phyloP scores from a whole-genome alignment of 2,113 vertebrate genomes.

The Melanotaenia duboulayi region DNA sequence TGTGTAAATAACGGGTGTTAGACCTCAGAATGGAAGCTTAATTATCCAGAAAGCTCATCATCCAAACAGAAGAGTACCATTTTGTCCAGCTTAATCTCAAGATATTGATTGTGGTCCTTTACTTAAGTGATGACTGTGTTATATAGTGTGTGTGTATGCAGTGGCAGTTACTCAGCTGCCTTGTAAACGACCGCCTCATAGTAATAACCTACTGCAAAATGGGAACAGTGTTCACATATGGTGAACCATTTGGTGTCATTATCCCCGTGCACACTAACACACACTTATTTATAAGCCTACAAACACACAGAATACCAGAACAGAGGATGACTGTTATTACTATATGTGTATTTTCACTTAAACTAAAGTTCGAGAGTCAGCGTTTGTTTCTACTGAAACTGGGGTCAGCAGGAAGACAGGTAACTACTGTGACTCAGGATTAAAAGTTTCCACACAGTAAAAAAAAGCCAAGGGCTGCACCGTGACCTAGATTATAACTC shows the following conservation, averaged over 20 bases:
- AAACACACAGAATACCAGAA: not conserved
- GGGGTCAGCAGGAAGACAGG: conserved; percentile 49
- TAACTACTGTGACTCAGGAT: conserved; percentile 30
- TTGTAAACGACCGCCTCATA: conserved; percentile 25
- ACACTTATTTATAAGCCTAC: not conserved
- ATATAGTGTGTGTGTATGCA: conserved; percentile 11
- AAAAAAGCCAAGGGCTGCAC: conserved; percentile 10
- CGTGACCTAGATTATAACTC: conserved; percentile 18
- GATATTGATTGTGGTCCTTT: conserved; percentile 26
- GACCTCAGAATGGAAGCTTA: conserved; percentile 4
- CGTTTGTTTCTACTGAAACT: conserved; percentile 29
- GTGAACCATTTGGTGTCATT: conserved; percentile 42
- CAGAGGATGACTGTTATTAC: not conserved
- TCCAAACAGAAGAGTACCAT: not conserved
- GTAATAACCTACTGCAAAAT: conserved; percentile 60
- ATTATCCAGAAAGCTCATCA: conserved; percentile 12
- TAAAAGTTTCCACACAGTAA: conserved; percentile 10
- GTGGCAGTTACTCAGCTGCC: not conserved
- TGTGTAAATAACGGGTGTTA: conserved; percentile 1
- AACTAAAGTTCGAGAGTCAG: not conserved
- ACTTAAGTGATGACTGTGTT: conserved; percentile 6
- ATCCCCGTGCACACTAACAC: conserved; percentile 28
- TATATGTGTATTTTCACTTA: not conserved
- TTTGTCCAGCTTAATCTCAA: conserved; percentile 7
- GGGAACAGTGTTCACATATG: conserved; percentile 25